Conservation (phyloP, 2,113 vertebrate species). For the Amia ocellicauda region DNA sequence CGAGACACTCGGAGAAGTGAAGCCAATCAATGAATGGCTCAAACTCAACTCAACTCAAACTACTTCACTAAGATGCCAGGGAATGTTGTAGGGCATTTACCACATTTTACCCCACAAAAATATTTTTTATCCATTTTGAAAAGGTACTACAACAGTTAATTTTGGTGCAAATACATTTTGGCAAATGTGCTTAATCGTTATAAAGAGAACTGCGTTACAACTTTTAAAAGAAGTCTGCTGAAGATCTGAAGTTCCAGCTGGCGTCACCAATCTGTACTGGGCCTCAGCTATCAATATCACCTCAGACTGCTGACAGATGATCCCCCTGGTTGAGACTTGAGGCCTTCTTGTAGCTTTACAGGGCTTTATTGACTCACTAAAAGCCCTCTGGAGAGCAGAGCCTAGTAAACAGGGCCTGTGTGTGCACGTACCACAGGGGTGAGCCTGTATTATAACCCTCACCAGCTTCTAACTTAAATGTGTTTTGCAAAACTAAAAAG, state of each 20-base stretch:
- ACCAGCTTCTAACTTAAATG: not conserved
- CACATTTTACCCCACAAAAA: too few species aligned
- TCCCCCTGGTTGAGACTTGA: conserved; percentile 4
- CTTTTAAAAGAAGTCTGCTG: too few species aligned
- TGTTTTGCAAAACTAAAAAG: not conserved
- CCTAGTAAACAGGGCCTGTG: not conserved
- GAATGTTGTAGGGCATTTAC: too few species aligned
- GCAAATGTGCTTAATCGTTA: too few species aligned
- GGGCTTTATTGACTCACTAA: not conserved
- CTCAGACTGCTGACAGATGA: not conserved
- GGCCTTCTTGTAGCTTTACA: not conserved
- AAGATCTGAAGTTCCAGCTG: not conserved
- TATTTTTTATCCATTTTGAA: too few species aligned
- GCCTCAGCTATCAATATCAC: conserved; percentile 3
- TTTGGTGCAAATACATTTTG: too few species aligned
- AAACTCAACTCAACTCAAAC: too few species aligned
- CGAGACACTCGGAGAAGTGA: too few species aligned
- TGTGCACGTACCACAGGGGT: not conserved
- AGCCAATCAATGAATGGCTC: too few species aligned
- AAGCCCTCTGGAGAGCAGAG: not conserved
- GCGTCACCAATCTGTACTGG: not conserved
- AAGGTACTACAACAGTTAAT: too few species aligned
- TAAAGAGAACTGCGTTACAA: too few species aligned
- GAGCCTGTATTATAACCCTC: not conserved
- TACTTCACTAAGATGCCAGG: too few species aligned